Percentiles rank a stretch among this genome's conserved stretches.
phyloP scores from a whole-genome alignment of 2,113 vertebrate genomes.

The Cryptomyrus ogoouensis region DNA sequence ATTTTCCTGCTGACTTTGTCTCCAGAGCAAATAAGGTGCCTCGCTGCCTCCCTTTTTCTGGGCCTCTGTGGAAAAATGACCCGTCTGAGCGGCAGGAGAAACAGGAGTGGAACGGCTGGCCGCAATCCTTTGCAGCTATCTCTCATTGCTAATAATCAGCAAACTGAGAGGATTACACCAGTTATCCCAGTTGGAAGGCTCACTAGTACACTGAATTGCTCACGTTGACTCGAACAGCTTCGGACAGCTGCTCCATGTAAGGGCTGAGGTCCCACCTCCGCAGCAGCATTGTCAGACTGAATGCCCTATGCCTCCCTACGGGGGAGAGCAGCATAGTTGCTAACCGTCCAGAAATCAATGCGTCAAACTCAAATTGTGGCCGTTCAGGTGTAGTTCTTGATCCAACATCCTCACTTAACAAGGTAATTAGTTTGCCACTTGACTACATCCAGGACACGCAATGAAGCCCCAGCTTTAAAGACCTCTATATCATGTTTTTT shows the following conservation, averaged over 20 bases:
- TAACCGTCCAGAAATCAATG: not conserved
- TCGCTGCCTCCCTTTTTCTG: not conserved
- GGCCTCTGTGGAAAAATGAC: not conserved
- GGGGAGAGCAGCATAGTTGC: not conserved
- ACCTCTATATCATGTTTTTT: not conserved
- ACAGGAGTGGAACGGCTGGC: not conserved
- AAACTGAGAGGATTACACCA: not conserved
- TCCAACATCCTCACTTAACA: not conserved
- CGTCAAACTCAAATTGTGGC: not conserved
- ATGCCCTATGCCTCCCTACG: not conserved
- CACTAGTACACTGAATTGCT: not conserved
- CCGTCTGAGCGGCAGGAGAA: not conserved
- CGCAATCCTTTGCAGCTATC: not conserved
- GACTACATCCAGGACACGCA: not conserved
- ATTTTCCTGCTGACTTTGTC: constrained; percentile 18
- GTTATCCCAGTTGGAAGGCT: not conserved
- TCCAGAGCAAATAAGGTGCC: not conserved
- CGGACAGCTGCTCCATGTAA: not conserved
- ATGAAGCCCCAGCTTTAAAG: not conserved
- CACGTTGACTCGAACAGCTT: not conserved
- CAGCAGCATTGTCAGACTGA: not conserved
- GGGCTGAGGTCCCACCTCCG: not conserved
- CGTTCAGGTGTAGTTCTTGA: not conserved
- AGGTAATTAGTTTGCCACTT: not conserved
- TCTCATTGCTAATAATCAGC: not conserved